Percentiles rank a stretch among this genome's conserved stretches.
Conservation (phyloP, 2,888 invertebrate genomes). For the Drosophila anceps region DNA sequence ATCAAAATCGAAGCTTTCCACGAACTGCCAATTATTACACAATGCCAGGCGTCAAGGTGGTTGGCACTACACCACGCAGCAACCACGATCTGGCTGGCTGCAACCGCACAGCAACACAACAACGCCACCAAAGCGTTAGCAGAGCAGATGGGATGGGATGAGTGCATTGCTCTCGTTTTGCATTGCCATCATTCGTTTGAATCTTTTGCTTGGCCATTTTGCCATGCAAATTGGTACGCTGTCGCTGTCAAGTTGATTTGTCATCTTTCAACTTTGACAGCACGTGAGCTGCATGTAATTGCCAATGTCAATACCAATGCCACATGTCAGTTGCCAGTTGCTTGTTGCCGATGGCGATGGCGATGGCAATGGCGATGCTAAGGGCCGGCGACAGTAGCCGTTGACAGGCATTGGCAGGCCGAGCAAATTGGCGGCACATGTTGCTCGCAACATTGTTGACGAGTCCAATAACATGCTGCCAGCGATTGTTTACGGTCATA, state of each 20-base stretch:
- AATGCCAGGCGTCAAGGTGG: conserved; percentile 74
- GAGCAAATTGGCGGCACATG: conserved; percentile 75
- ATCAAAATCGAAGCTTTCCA: conserved; percentile 72
- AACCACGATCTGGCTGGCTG: conserved; percentile 16
- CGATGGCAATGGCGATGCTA: conserved; percentile 36
- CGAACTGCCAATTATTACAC: conserved; percentile 81
- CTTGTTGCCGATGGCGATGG: conserved; percentile 20
- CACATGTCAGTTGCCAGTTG: conserved; percentile 26
- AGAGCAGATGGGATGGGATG: conserved; percentile 11
- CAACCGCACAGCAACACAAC: conserved; percentile 2
- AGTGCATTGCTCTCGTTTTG: conserved; percentile 61
- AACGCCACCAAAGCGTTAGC: not conserved
- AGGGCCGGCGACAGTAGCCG: conserved; percentile 59
- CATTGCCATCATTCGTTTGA: conserved; percentile 64
- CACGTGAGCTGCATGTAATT: conserved; percentile 80
- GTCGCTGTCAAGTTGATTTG: conserved; percentile 77
- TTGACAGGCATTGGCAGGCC: conserved; percentile 73
- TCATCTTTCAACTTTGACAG: conserved; percentile 80
- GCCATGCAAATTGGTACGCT: conserved; percentile 75
- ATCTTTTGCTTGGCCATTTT: conserved; percentile 66
- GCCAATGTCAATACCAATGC: conserved; percentile 53
- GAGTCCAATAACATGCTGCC: conserved; percentile 17
- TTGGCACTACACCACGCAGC: conserved; percentile 38
- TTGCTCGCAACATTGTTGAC: conserved; percentile 29
- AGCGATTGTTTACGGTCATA: conserved; percentile 37